phyloP scores from a whole-genome alignment of 2,888 invertebrate species.

The Tridacna crocea region DNA sequence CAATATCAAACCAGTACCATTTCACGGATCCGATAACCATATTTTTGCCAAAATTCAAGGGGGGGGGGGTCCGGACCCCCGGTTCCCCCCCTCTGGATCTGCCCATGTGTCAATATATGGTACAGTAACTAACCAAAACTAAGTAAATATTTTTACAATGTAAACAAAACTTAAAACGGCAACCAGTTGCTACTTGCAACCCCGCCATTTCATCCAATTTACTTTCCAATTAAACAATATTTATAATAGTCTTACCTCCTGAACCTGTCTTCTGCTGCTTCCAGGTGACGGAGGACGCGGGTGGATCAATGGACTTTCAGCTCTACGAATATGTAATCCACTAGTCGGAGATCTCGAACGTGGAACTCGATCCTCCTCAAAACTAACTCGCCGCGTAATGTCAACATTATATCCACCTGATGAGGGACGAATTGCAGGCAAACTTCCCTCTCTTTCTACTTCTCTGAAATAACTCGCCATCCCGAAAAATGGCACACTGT shows the following conservation, averaged over 20 bases:
- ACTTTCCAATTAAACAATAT: constrained; percentile 23
- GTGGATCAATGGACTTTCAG: constrained; percentile 53
- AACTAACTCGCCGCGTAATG: constrained; percentile 48
- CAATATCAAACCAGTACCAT: too few relatives aligned
- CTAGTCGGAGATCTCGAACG: constrained; percentile 49
- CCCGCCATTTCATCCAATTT: constrained; percentile 23
- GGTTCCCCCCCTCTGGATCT: too few relatives aligned
- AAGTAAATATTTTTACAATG: constrained; percentile 30
- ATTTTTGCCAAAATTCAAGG: too few relatives aligned
- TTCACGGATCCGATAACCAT: too few relatives aligned
- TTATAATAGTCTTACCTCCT: constrained; percentile 59
- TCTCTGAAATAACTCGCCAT: constrained; percentile 60
- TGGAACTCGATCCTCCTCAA: constrained; percentile 49
- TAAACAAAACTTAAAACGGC: constrained; percentile 19
- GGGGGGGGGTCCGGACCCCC: too few relatives aligned
- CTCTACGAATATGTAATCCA: constrained; percentile 29
- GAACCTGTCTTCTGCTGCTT: constrained; percentile 48
- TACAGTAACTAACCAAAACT: constrained; percentile 5
- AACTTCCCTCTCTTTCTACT: constrained; percentile 45
- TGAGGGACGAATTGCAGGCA: constrained; percentile 47
- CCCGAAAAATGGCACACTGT: constrained; percentile 5
- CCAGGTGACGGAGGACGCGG: constrained; percentile 69
- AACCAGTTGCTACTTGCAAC: constrained; percentile 32
- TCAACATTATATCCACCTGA: constrained; percentile 26
- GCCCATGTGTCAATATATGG: too few relatives aligned